Base-by-base conservation (phyloP, 1,140 invertebrate species). In the Apis mellifera region DNA sequence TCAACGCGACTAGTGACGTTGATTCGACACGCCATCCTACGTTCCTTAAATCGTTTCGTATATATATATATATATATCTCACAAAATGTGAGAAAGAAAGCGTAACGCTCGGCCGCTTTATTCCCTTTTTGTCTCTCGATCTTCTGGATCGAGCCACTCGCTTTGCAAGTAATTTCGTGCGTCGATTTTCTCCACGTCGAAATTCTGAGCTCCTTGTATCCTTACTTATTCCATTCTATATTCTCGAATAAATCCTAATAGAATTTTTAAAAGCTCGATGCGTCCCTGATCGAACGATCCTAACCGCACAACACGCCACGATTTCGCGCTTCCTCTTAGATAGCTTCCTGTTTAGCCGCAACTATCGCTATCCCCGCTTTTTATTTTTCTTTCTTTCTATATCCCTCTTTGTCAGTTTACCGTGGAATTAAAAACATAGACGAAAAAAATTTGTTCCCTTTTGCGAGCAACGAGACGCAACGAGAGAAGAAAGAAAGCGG, bases 1-100 rank as follows among this genome's bases (percentile, higher is more conserved):
- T 91, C 89, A 89, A 71, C 64, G 64, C 21, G 59, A 60, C 26
- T 72, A 7, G 54, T 52, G 78, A 85, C 70, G 69, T 80, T 68
- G 64, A 86, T 76, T 87, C 72, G 86, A 85, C 84, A 70, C 57
- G 75, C 50, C 62, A 9, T 5, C 23, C n/a, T 32, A 50, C 26
- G n/a, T 78, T 60, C 57, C n/a, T 52, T 26, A 23, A 66, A 26
- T 84, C 69, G 65, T 65, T 62, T 21, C 60, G n/a, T n/a, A n/a
- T n/a, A n/a, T n/a, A n/a, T n/a, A n/a, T n/a, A n/a, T n/a, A n/a
- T n/a, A n/a, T n/a, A n/a, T n/a, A n/a, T n/a, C n/a, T n/a, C n/a
- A n/a, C n/a, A n/a, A n/a, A n/a, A n/a, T n/a, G n/a, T n/a, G 9
- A 23, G 17, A 54, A 81, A 75, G 64, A 75, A 74, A 73, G 68